Evolutionary conservation across 2,888 invertebrate species (phyloP).

Genomic region (Tholera decimalis): DNA sequence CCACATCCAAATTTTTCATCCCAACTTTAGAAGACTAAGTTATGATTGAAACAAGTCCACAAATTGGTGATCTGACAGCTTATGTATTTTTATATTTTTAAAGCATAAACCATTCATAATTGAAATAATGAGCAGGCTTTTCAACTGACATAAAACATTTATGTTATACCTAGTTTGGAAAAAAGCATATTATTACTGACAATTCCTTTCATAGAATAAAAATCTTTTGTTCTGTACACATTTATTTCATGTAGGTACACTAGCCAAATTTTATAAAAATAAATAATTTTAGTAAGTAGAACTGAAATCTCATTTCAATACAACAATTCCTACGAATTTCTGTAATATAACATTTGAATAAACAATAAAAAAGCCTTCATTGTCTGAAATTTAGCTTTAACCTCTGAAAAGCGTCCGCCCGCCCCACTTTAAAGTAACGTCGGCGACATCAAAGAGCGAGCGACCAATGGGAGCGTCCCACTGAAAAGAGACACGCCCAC

Average conservation of each 20-base stretch:
- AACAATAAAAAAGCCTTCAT: slow-evolving; percentile 68
- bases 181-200: neutral
- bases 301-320: slow-evolving; percentile 19
- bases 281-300: slow-evolving; percentile 6
- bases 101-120: too few species aligned
- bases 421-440: slow-evolving; percentile 83
- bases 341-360: slow-evolving; percentile 66
- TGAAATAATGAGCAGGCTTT: too few species aligned
- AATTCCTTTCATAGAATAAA: neutral
- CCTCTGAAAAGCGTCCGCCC: slow-evolving; percentile 84
- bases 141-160: too few species aligned
- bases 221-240: neutral
- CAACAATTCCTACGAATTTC: slow-evolving; percentile 33
- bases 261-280: neutral
- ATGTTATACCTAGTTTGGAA: too few species aligned
- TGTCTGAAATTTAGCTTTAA: slow-evolving; percentile 66
- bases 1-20: too few species aligned
- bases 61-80: too few species aligned
- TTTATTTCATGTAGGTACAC: neutral
- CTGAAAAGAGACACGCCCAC: slow-evolving; percentile 90
- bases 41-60: too few species aligned
- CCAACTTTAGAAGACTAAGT: too few species aligned
- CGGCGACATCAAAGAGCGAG: slow-evolving; percentile 74
- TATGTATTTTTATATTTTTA: too few species aligned
- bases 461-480: slow-evolving; percentile 80